phyloP scores from a whole-genome alignment of 2,113 vertebrate genomes.

The Panthera tigris region DNA sequence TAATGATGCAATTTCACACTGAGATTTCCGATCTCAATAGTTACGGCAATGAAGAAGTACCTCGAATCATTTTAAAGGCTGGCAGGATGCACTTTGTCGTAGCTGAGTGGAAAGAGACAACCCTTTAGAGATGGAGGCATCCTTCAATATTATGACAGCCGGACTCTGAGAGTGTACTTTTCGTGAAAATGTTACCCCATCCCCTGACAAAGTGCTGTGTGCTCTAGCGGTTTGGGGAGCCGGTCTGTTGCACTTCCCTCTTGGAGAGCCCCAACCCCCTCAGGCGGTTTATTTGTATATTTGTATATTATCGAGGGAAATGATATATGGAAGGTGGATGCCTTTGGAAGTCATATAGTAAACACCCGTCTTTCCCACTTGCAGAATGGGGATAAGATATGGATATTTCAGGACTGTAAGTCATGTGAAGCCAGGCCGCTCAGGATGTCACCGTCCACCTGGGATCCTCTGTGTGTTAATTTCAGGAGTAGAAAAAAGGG shows the following conservation, averaged over 20 bases:
- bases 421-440: too few relatives aligned
- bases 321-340: not conserved
- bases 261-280: not conserved
- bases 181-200: not conserved
- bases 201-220: not conserved
- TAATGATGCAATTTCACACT: not conserved
- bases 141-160: not conserved
- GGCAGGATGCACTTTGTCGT: not conserved
- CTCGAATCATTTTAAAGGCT: not conserved
- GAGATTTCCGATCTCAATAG: not conserved
- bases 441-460: not conserved
- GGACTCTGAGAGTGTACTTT: not conserved
- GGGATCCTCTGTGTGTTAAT: not conserved
- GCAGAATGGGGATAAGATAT: too few relatives aligned
- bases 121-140: not conserved
- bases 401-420: not conserved
- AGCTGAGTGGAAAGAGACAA: not conserved
- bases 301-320: not conserved
- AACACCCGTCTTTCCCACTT: too few relatives aligned
- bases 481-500: not conserved
- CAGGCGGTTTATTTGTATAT: not conserved
- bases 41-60: too few relatives aligned
- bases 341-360: fast-evolving
- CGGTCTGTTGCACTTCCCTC: not conserved
- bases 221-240: too few relatives aligned